Percentiles rank a stretch among this genome's conserved stretches.
Evolutionary conservation across 2,113 vertebrate species (phyloP).

Genomic region (Fulmarus glacialis): DNA sequence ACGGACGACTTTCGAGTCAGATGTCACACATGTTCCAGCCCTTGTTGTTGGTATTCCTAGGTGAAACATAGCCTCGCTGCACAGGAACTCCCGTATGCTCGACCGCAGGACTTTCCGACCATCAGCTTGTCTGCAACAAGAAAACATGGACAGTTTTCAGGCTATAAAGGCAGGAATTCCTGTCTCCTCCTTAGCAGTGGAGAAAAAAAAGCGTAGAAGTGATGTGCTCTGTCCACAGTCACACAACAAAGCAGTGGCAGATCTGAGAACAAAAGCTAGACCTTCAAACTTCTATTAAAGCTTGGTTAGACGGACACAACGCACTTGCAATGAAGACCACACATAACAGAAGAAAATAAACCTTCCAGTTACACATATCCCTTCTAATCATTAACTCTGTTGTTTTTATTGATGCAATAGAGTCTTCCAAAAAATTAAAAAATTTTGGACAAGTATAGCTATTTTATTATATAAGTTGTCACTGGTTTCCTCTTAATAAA

Average conservation of each 20-base stretch:
- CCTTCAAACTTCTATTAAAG: not conserved
- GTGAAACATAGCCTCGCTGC: constrained; percentile 93
- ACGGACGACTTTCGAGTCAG: constrained; percentile 83
- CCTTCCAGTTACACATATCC: not conserved
- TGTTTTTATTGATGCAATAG: not conserved
- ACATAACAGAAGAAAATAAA: not conserved
- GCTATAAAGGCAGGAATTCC: not conserved
- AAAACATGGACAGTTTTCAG: rapidly evolving
- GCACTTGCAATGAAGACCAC: not conserved
- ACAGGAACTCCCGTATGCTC: constrained; percentile 95
- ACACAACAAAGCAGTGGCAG: not conserved
- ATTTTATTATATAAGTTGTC: not conserved
- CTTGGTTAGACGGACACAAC: not conserved
- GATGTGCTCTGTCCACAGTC: too few species aligned
- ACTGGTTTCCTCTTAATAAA: not conserved
- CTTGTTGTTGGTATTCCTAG: constrained; percentile 92
- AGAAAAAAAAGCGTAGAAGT: not conserved
- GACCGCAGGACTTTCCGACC: constrained; percentile 95
- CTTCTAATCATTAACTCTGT: not conserved
- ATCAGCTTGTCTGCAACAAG: constrained; percentile 85
- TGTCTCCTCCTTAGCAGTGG: too few species aligned
- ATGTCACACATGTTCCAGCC: constrained; percentile 88
- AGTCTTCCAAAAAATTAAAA: not conserved
- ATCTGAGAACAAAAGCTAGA: not conserved
- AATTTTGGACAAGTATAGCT: not conserved